A percentile compares a stretch with the other conserved stretches of the same genome.
Evolutionary conservation across 1,140 invertebrate species (phyloP).

Genomic region (Cheumatopsyche charites): DNA sequence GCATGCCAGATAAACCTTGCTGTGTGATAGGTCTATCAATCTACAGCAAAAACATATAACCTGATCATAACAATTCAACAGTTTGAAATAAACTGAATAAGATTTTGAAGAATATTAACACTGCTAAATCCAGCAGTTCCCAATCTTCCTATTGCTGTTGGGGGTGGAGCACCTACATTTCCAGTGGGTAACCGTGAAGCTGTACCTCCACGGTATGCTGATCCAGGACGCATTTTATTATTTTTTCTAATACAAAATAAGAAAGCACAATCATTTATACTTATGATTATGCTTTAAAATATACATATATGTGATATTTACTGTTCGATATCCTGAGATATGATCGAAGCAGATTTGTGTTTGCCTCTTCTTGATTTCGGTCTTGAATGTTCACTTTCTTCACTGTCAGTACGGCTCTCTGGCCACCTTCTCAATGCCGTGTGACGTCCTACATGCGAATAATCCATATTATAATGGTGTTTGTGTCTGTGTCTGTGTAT

Average conservation of each 20-base stretch:
- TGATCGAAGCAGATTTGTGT: conserved; percentile 22
- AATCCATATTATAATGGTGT: conserved; percentile 40
- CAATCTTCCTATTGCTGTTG: conserved; percentile 53
- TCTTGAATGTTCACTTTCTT: conserved; percentile 19
- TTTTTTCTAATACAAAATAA: conserved; percentile 4
- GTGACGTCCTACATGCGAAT: conserved; percentile 39
- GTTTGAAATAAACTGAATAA: conserved; percentile 17
- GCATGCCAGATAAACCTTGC: conserved; percentile 78
- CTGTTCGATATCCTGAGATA: conserved; percentile 14
- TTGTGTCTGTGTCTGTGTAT: conserved; percentile 9
- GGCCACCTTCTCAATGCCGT: conserved; percentile 34
- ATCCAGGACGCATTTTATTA: conserved; percentile 57
- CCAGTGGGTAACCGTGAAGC: conserved; percentile 56
- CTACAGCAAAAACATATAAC: conserved; percentile 41
- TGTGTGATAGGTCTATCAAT: conserved; percentile 81
- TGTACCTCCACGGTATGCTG: conserved; percentile 58
- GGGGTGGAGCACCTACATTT: conserved; percentile 55
- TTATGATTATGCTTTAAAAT: neutral
- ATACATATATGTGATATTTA: neutral
- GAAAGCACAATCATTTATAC: neutral
- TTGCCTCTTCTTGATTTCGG: conserved; percentile 42
- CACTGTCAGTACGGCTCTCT: conserved; percentile 12
- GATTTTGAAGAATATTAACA: conserved; percentile 54
- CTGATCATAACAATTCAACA: neutral
- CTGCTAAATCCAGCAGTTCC: conserved; percentile 54